Conservation (phyloP, 92 coral and sea anemone genomes). For the Porites rus region DNA sequence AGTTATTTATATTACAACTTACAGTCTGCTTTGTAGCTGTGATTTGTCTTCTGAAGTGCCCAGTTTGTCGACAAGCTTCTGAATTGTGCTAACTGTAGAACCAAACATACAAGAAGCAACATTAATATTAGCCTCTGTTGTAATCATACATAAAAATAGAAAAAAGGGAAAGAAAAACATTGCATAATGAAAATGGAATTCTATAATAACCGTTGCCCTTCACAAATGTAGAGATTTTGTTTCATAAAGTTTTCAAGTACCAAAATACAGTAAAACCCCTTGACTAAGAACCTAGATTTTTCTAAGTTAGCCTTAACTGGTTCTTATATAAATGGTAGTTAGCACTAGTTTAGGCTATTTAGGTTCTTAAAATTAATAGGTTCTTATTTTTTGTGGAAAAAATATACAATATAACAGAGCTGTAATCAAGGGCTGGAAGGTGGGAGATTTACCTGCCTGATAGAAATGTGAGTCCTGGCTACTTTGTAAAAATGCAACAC, state of each 20-base stretch:
- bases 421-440: too few species aligned
- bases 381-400: too few species aligned
- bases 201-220: background rate
- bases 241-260: background rate
- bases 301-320: background rate
- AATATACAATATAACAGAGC: too few species aligned
- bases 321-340: too few species aligned
- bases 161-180: background rate
- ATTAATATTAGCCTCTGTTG: background rate
- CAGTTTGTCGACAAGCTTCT: constrained; percentile 85
- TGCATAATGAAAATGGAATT: background rate
- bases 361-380: too few species aligned
- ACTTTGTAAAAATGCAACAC: too few species aligned
- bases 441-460: too few species aligned
- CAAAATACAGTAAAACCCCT: background rate
- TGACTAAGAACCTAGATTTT: background rate
- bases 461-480: too few species aligned
- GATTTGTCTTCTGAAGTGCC: constrained; percentile 93
- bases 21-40: constrained; percentile 81
- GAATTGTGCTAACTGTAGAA: constrained; percentile 80
- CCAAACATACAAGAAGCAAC: background rate
- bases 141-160: background rate
- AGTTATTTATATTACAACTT: constrained; percentile 37
- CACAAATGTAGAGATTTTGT: background rate
- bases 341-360: too few species aligned